These are phyloP conservation scores for Metridium senile DNA, from an alignment of 92 coral and sea anemone genomes.

Conservation along the genomic window DNA sequence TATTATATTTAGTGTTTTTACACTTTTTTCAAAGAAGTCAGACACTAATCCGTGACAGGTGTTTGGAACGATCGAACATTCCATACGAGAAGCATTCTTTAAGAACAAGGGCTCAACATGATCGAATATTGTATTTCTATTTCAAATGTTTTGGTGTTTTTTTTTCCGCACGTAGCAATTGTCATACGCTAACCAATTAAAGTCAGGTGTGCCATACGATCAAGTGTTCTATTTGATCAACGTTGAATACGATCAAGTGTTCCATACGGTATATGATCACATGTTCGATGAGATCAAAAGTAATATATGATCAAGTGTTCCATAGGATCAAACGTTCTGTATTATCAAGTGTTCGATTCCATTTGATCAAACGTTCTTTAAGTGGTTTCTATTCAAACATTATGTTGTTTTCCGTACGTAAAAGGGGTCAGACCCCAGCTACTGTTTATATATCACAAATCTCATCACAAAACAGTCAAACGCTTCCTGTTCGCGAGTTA, in stretches of 20 bases:
- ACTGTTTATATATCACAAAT: neutral
- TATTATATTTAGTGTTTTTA: no score
- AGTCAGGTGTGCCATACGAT: neutral
- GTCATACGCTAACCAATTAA: neutral
- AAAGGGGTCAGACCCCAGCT: neutral
- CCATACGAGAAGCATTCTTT: neutral
- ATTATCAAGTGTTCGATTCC: neutral
- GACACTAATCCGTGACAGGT: neutral
- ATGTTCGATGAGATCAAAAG: neutral
- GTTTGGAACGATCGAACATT: neutral
- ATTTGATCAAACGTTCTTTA: neutral
- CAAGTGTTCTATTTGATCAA: conserved; percentile 1
- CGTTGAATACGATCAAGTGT: neutral
- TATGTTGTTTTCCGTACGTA: neutral
- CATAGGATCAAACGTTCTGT: neutral
- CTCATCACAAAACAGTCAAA: neutral
- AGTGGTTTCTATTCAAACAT: neutral
- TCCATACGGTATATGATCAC: neutral
- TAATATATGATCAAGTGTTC: conserved; percentile 3
- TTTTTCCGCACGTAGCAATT: neutral
- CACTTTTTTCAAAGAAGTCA: no score
- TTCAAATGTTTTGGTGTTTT: neutral
- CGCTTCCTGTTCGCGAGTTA: conserved; percentile 19
- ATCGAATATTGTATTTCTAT: neutral
- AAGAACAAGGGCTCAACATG: neutral